Evolutionary conservation across 2,797 vertebrate genomes (phyloP), one percentile per base, ranked within the genome.

Genomic region (Aeoliscus strigatus): DNA sequence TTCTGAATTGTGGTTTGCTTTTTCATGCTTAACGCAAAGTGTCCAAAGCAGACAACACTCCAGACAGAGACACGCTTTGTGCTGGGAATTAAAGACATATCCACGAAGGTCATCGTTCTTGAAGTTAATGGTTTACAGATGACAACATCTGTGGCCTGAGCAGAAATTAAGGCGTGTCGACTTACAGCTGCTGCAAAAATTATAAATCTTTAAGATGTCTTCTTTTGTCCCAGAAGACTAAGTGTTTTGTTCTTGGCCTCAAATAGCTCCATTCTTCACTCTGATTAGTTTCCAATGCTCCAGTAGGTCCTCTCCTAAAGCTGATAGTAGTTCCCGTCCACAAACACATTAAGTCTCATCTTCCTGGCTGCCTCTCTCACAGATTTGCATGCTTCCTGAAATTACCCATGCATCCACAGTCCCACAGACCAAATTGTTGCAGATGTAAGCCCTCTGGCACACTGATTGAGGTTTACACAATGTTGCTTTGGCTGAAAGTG

Each of bases 211-310:
- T 38, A 45, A 49, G 47, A 50, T 31, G 41, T 64, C 47, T 64
- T 66, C 39, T 50, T 57, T 50, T 43, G 39, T 70, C 51, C 30
- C 18, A 12, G 27, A 32, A 61, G 31, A 44, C 31, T 9, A 39
- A 57, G 51, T 15, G 40, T 55, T 68, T 73, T 55, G 59, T 71
- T 64, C 14, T 41, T 40, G 31, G 33, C 21, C 42, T 35, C 1
- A 52, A 67, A 61, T 32, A 45, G 48, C 44, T 31, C 21, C 18
- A 59, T 80, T 72, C 44, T 57, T 68, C 67, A 54, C 50, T 62
- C 58, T 75, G 65, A 80, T 77, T 74, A 61, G 46, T 77, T 79
- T 77, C 53, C 64, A 62, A 52, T 67, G 58, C 18, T 21, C 18
- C 18, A 6, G 6, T 21, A 21, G 18, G 18, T 21, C 3, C 18